Conservation (phyloP, 2,113 vertebrate species). For the Charadrius vociferus region DNA sequence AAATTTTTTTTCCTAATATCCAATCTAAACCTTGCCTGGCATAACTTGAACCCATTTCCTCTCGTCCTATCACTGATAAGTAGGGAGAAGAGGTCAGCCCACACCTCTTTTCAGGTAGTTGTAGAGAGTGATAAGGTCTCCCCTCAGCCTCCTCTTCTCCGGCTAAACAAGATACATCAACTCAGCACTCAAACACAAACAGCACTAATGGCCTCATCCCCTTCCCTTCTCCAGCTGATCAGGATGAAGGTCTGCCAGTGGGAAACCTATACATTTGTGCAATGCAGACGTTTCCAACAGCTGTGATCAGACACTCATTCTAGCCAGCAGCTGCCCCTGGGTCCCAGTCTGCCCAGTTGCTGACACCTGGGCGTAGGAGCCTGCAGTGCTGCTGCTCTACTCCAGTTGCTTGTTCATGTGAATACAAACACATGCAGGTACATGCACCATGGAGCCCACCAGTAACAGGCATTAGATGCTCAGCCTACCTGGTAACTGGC, state of each 20-base stretch:
- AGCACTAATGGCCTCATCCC: not conserved
- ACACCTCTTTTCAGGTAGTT: too few species aligned
- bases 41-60: too few species aligned
- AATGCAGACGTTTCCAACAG: not conserved
- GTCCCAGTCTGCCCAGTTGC: not conserved
- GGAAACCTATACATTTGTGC: rapidly evolving
- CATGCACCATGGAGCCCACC: not conserved
- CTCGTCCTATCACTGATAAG: too few species aligned
- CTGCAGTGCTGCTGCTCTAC: not conserved
- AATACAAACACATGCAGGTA: not conserved
- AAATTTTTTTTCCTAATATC: too few species aligned
- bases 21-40: too few species aligned
- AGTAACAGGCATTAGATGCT: not conserved
- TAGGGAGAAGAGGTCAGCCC: too few species aligned
- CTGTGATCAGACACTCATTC: not conserved
- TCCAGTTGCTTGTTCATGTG: not conserved
- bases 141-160: too few species aligned
- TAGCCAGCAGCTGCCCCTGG: not conserved
- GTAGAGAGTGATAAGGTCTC: too few species aligned
- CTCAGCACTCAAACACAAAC: not conserved
- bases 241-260: not conserved
- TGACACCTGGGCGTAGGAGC: not conserved
- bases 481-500: too few species aligned
- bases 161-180: not conserved
- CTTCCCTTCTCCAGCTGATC: not conserved